phyloP scores from a whole-genome alignment of 2,888 invertebrate genomes.

The Elysia crispata region DNA sequence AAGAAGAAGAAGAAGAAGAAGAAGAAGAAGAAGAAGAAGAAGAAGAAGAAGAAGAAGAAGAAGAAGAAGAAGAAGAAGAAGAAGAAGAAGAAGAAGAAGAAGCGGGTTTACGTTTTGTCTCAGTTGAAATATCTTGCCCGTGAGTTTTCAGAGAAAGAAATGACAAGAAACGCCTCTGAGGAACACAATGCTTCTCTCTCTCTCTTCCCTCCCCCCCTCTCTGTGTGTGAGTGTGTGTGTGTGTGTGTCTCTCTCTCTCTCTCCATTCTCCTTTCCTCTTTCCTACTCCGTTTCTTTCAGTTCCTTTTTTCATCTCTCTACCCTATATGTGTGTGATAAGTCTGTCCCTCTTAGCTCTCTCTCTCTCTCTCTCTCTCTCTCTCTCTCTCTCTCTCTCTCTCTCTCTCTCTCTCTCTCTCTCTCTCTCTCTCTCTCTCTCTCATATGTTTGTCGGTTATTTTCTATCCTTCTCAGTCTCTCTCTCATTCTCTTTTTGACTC shows the following conservation, averaged over 20 bases:
- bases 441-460: too few relatives aligned
- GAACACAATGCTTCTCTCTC: too few relatives aligned
- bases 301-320: too few relatives aligned
- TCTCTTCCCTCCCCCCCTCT: too few relatives aligned
- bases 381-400: conserved; percentile 10
- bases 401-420: neutral
- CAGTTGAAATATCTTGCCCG: neutral
- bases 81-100: neutral
- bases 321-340: too few relatives aligned
- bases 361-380: conserved; percentile 28
- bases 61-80: neutral
- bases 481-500: too few relatives aligned
- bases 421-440: too few relatives aligned
- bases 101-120: neutral
- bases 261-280: neutral
- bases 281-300: too few relatives aligned
- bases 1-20: neutral
- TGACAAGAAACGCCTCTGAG: too few relatives aligned
- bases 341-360: too few relatives aligned
- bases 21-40: neutral
- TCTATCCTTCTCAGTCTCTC: neutral
- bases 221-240: too few relatives aligned
- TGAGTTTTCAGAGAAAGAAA: neutral
- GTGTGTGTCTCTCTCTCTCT: too few relatives aligned
- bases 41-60: neutral